phyloP scores from a whole-genome alignment of 2,113 vertebrate genomes.

The Haplochromis burtoni region DNA sequence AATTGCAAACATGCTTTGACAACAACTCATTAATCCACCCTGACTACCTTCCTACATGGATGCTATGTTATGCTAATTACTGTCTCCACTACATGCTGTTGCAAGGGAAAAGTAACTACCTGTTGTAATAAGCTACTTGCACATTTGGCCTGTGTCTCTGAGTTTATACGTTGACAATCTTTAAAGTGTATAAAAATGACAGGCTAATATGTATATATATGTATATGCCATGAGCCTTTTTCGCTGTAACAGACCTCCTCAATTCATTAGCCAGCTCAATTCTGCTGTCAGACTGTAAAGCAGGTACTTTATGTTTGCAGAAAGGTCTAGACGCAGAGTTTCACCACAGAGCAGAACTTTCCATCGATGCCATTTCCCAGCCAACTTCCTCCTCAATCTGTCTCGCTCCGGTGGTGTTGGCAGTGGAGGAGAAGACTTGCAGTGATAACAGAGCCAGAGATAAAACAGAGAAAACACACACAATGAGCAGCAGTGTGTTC shows the following conservation, averaged over 20 bases:
- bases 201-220: not conserved
- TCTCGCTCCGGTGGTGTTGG: constrained; percentile 19
- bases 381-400: constrained; percentile 35
- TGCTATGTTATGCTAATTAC: not conserved
- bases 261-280: not conserved
- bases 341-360: not conserved
- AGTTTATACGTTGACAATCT: not conserved
- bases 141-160: not conserved
- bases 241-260: rapidly evolving
- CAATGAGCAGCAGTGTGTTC: constrained; percentile 8
- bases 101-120: not conserved
- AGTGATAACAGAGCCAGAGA: constrained; percentile 38
- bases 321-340: not conserved
- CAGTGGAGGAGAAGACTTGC: constrained; percentile 19
- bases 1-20: not conserved
- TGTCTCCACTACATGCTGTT: not conserved
- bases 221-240: not conserved
- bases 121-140: not conserved
- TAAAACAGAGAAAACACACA: constrained; percentile 27
- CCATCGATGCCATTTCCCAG: not conserved
- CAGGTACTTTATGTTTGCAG: not conserved
- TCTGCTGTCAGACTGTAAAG: not conserved
- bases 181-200: rapidly evolving
- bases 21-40: not conserved
- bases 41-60: not conserved